Evolutionary conservation across 2,888 invertebrate species (phyloP), one percentile per base, ranked within the genome.

Genomic region (Gnatocerus cornutus): DNA sequence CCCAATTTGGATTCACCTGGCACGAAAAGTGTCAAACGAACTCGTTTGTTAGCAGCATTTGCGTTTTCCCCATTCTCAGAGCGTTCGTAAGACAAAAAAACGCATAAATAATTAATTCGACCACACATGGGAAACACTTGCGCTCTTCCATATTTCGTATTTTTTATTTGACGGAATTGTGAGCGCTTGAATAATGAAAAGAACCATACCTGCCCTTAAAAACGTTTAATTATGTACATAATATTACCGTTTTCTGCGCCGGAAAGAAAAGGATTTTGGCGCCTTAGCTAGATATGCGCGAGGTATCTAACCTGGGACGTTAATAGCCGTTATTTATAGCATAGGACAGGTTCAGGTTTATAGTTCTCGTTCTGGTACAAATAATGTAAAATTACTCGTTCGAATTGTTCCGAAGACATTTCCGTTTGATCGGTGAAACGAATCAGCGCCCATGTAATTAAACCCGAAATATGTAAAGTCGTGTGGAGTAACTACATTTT

Each of bases 91-190:
- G 39, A 41, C 39, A 68, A 21, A 21, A 68, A 66, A 62, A 62
- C 48, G 43, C 21, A 71, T 74, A 71, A 74, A 71, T 74, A 73
- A 74, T 73, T 69, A 70, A 62, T 61, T 69, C 68, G 63, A 55
- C 55, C 67, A 70, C 74, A 73, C 70, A 71, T 71, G 74, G 73
- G 68, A 74, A 70, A 48, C 74, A 71, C 73, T 74, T 69, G 71
- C 41, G 67, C 62, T 12, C 33, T 27, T 30, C 58, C 37, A 68
- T 68, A 68, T 68, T 63, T 68, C 45, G n/a, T 48, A 21, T 62
- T 63, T 13, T 69, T 63, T 69, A 64, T 50, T 55, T 29, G 55
- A 52, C 52, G 41, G 56, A 33, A 27, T 29, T 41, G 53, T 27
- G 41, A 59, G 46, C 30, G 9, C n/a, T 43, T 45, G 45, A 53